phyloP scores from a whole-genome alignment of 2,113 vertebrate genomes.

The Nestor notabilis region DNA sequence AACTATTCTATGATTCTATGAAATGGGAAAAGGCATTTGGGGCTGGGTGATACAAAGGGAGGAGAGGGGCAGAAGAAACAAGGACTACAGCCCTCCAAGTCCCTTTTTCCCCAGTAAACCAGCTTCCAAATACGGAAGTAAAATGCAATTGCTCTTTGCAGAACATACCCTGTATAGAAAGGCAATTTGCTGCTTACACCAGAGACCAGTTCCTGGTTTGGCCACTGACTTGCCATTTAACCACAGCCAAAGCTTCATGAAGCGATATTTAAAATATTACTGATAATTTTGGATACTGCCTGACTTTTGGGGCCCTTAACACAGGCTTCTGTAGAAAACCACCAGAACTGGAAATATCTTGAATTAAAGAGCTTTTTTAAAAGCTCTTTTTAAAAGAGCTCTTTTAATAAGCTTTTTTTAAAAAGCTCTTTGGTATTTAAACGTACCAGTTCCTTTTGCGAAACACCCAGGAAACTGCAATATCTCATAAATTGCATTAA shows the following conservation, averaged over 20 bases:
- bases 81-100: not conserved
- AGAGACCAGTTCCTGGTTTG: not conserved
- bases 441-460: not conserved
- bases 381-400: not conserved
- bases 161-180: rapidly evolving
- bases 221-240: not conserved
- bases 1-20: too few species aligned
- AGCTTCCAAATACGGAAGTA: not conserved
- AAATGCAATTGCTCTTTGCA: not conserved
- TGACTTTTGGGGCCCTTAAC: not conserved
- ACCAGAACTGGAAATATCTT: not conserved
- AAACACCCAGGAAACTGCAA: not conserved
- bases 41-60: not conserved
- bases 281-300: not conserved
- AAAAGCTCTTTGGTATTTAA: not conserved
- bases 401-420: not conserved
- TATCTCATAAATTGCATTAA: not conserved
- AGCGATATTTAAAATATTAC: not conserved
- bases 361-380: not conserved
- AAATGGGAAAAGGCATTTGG: not conserved
- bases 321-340: not conserved
- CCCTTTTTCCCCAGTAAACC: not conserved
- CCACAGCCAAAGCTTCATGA: not conserved
- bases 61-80: not conserved
- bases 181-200: not conserved